phyloP scores from a whole-genome alignment of 1,140 invertebrate genomes.

The Subanguina moxae region DNA sequence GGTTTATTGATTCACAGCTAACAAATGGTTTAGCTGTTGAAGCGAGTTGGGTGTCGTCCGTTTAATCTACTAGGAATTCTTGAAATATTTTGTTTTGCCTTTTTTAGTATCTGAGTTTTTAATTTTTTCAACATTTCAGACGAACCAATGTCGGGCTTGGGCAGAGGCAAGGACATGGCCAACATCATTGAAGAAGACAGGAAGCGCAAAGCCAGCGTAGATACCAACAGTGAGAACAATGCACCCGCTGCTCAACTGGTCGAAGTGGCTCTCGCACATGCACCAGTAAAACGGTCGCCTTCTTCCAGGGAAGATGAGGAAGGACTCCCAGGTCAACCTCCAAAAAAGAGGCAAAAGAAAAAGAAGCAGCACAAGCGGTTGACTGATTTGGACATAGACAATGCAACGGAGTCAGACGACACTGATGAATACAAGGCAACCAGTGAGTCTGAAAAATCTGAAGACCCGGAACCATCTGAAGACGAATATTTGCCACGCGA shows the following conservation, averaged over 20 bases:
- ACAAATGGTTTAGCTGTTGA: too few relatives aligned
- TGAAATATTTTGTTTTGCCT: too few relatives aligned
- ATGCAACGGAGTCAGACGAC: slow-evolving; percentile 39
- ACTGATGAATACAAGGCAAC: slow-evolving; percentile 12
- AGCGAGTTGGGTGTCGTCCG: too few relatives aligned
- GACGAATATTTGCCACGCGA: slow-evolving; percentile 26
- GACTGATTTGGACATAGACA: slow-evolving; percentile 40
- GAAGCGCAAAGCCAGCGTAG: slow-evolving; percentile 16
- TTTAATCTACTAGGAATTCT: too few relatives aligned
- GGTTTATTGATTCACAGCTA: too few relatives aligned
- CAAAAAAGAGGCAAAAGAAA: slow-evolving; percentile 28
- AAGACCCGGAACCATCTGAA: slow-evolving; percentile 36
- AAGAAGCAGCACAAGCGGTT: slow-evolving; percentile 25
- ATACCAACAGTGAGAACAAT: slow-evolving; percentile 2
- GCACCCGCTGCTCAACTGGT: not conserved
- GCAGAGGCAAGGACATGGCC: slow-evolving; percentile 41
- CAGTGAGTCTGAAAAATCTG: slow-evolving; percentile 22
- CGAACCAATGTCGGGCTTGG: slow-evolving; percentile 2
- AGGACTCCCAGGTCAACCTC: not conserved
- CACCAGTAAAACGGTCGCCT: not conserved
- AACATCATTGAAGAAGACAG: slow-evolving; percentile 40
- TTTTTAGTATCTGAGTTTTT: too few relatives aligned
- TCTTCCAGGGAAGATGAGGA: slow-evolving; percentile 10
- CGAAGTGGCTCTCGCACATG: not conserved
- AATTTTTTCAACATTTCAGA: not conserved